Evolutionary conservation across 2,797 vertebrate species (phyloP).

Genomic region (Danio jaintianensis): DNA sequence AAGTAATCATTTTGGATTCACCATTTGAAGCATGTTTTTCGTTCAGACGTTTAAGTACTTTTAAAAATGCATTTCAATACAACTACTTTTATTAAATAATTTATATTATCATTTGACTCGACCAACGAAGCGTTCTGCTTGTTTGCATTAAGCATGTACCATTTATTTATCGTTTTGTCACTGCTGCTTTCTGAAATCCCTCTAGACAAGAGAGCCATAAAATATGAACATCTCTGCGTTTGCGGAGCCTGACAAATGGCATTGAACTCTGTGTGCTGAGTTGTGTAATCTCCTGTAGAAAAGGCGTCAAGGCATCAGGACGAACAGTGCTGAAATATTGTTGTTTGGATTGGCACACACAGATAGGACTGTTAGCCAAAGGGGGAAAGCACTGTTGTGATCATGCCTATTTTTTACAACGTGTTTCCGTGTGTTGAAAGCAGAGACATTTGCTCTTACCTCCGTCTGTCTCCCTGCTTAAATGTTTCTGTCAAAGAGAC

Average conservation of each 20-base stretch:
- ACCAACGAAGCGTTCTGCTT: not conserved
- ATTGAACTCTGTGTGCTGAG: slow-evolving; percentile 51
- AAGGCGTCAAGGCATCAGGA: slow-evolving; percentile 37
- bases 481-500: not conserved
- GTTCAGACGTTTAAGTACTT: too few species aligned
- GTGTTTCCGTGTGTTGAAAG: not conserved
- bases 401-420: slow-evolving; percentile 24
- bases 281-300: slow-evolving; percentile 54
- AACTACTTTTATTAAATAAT: not conserved
- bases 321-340: slow-evolving; percentile 39
- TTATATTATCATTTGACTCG: not conserved
- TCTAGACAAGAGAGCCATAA: slow-evolving; percentile 39
- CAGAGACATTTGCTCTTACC: slow-evolving; percentile 7
- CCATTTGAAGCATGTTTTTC: too few species aligned
- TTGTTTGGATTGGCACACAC: slow-evolving; percentile 35
- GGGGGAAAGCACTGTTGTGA: slow-evolving; percentile 25
- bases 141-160: not conserved
- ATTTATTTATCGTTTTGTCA: slow-evolving; percentile 10
- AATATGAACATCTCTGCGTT: slow-evolving; percentile 40
- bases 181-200: slow-evolving; percentile 6
- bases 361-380: slow-evolving; percentile 15
- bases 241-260: slow-evolving; percentile 49
- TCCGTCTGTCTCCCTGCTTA: not conserved
- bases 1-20: too few species aligned
- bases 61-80: too few species aligned